Percentiles rank a stretch among this genome's conserved stretches.
phyloP scores from a whole-genome alignment of 1,140 invertebrate genomes.

The Bombus terrestris region DNA sequence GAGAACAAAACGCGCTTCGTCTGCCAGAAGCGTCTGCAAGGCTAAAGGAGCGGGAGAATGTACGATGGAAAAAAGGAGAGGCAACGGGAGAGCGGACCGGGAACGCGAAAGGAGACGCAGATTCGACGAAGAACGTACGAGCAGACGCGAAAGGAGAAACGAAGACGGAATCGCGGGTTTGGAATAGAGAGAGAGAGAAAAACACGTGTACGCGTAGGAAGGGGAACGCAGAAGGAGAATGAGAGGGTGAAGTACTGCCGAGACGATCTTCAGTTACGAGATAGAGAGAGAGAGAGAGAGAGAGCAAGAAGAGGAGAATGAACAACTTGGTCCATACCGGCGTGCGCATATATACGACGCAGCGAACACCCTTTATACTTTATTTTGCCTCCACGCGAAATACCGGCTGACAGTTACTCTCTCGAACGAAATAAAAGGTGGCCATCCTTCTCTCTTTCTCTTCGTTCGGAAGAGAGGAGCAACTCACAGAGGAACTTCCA shows the following conservation, averaged over 20 bases:
- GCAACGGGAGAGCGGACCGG: slow-evolving; percentile 33
- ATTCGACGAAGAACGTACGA: slow-evolving; percentile 15
- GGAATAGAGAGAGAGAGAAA: background rate
- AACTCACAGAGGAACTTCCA: slow-evolving; percentile 73
- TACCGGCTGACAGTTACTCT: slow-evolving; percentile 72
- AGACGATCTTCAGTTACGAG: slow-evolving; percentile 5
- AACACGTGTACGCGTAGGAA: background rate
- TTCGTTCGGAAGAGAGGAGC: slow-evolving; percentile 52
- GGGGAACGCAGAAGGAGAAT: slow-evolving; percentile 7
- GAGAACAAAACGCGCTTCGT: slow-evolving; percentile 70
- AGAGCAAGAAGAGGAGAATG: background rate
- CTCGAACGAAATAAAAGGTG: slow-evolving; percentile 73
- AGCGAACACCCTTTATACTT: slow-evolving; percentile 71
- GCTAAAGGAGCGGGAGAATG: slow-evolving; percentile 40
- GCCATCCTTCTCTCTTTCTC: slow-evolving; percentile 34
- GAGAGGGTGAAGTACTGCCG: slow-evolving; percentile 24
- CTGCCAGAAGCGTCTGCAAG: slow-evolving; percentile 65
- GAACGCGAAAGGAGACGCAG: slow-evolving; percentile 32
- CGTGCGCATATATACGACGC: slow-evolving; percentile 62
- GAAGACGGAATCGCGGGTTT: background rate
- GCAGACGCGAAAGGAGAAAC: slow-evolving; percentile 6
- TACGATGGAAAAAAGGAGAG: slow-evolving; percentile 43
- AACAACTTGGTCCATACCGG: slow-evolving; percentile 34
- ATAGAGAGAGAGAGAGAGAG: background rate
- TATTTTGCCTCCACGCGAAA: slow-evolving; percentile 70